These are phyloP conservation scores for Ara ararauna DNA, from an alignment of 2,797 vertebrate species.

Conservation along the genomic window DNA sequence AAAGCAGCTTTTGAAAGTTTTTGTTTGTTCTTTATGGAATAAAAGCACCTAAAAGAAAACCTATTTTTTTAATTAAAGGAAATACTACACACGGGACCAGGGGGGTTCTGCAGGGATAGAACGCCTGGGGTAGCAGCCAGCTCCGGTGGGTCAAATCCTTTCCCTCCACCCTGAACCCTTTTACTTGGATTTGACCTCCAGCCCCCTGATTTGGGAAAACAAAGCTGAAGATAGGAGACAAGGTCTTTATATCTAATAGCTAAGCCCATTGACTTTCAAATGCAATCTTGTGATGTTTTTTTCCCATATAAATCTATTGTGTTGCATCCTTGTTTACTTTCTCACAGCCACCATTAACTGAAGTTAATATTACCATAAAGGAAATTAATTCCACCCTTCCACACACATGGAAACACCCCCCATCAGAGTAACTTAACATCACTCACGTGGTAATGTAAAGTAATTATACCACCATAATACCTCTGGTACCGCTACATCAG, in stretches of 20 bases:
- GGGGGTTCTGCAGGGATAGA: background rate
- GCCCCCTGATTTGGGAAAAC: background rate
- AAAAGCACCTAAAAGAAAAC: background rate
- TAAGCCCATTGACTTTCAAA: slow-evolving; percentile 40
- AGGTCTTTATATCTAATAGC: background rate
- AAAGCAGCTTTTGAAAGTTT: background rate
- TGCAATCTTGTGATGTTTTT: background rate
- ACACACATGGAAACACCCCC: background rate
- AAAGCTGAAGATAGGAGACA: background rate
- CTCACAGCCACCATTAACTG: background rate
- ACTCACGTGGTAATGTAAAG: background rate
- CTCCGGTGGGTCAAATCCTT: background rate
- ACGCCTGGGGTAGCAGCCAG: accelerated
- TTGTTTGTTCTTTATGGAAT: background rate
- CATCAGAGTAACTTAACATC: background rate
- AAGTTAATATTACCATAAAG: slow-evolving; percentile 4
- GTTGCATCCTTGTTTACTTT: slow-evolving; percentile 20
- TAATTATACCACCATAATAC: background rate
- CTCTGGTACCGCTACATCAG: background rate
- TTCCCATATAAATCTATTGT: background rate
- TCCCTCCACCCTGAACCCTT: background rate
- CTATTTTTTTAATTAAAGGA: background rate
- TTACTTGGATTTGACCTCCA: background rate
- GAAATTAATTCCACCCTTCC: slow-evolving; percentile 6
- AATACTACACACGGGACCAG: background rate